Evolutionary conservation across 2,797 vertebrate genomes (phyloP), one percentile per base, ranked within the genome.

Genomic region (Poecilia gillii): DNA sequence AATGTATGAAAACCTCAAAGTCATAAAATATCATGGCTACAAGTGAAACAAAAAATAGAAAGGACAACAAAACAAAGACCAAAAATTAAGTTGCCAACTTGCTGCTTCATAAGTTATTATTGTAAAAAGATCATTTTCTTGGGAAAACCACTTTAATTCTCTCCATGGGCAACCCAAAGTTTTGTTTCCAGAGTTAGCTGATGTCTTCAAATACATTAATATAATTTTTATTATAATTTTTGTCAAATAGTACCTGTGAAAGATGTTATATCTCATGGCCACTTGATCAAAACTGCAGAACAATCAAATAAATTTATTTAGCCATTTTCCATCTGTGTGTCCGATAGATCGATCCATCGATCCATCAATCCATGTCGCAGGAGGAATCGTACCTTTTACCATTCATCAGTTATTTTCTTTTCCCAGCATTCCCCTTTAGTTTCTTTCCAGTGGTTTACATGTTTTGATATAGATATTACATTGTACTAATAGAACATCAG

Each of bases 271-370:
- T 64, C 33, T 64, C 33, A 36, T 18, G 31, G 33, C 2, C 2
- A 36, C 36, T 64, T 64, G 33, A 64, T 36, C 62, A 39, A 64
- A 64, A 64, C 59, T 64, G 59, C 31, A 64, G 59, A 64, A 36
- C 16, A 59, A 64, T 36, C 16, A 64, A 36, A 64, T 64, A 3
- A 9, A 64, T 64, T 25, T 9, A 39, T 31, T 13, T 13, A 28
- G 25, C 25, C 57, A 59, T 28, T 31, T 14, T 59, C 57, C 28
- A 13, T 28, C 55, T n/a, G n/a, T n/a, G 9, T 33, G 31, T 33
- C 31, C 31, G 31, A 33, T 33, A 33, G 31, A 33, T 33, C 31
- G 31, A 5, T 3, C 62, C 14, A 66, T 36, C 1, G 9, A n/a
- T 57, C 55, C 59, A 16, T 7, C 59, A 16, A 33, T 64, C 51